phyloP scores from a whole-genome alignment of 2,113 vertebrate genomes.

The Podarcis cretensis region DNA sequence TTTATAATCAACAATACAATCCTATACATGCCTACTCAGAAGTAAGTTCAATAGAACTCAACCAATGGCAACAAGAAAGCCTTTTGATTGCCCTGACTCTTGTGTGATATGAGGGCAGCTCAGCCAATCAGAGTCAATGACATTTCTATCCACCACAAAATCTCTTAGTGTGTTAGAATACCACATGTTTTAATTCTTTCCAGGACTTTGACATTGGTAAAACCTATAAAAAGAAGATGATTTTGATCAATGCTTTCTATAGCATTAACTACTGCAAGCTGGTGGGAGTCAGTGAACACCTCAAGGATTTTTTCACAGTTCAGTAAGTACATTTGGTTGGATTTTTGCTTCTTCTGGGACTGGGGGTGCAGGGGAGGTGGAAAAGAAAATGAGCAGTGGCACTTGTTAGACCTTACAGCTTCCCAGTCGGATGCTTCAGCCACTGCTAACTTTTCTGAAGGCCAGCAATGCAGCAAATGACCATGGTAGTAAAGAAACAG shows the following conservation, averaged over 20 bases:
- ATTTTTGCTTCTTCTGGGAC: not conserved
- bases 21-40: not conserved
- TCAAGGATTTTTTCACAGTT: conserved; percentile 82
- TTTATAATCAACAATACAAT: not conserved
- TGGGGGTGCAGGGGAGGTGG: no score
- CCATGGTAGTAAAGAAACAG: not conserved
- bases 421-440: not conserved
- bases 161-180: not conserved
- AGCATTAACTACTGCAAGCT: conserved; percentile 83
- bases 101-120: not conserved
- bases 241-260: conserved; percentile 85
- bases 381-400: not conserved
- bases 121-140: not conserved
- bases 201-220: conserved; percentile 93
- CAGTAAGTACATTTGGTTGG: conserved; percentile 75
- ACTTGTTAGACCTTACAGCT: not conserved
- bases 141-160: not conserved
- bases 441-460: not conserved
- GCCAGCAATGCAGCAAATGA: no score
- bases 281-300: conserved; percentile 77
- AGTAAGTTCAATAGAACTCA: not conserved
- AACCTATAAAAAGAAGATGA: conserved; percentile 87
- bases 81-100: not conserved
- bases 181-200: not conserved
- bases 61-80: not conserved